Base-by-base conservation (phyloP, 2,797 vertebrate species). In the Schizopygopsis pylzovi region DNA sequence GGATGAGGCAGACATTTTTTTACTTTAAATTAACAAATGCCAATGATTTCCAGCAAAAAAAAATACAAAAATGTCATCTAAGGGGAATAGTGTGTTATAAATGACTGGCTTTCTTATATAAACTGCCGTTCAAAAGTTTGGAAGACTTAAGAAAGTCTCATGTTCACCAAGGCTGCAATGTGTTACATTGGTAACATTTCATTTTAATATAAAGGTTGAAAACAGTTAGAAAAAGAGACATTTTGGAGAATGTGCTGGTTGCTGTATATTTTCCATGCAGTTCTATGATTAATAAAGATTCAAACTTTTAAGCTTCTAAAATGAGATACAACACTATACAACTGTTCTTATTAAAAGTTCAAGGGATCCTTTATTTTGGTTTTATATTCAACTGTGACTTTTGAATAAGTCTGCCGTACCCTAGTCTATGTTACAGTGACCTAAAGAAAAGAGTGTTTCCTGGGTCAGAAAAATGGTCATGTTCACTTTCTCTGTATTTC, bases 401-500 rank as follows among this genome's bases (percentile, higher is more conserved):
- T 73, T 63, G 22, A 73, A 81, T 81, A 72, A 39, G 72, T 84
- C 71, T 59, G 47, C 63, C 43, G 39, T 61, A 65, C 33, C 16
- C 39, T 76, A 73, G 73, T 67, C 82, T 7, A 43, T 83, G 68
- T 84, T 61, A 83, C 61, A 76, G 72, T 79, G 85, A 85, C 82
- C 82, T 81, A 65, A 47, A 75, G 78, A 88, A 87, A 86, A 79
- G 6, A 77, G 18, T 37, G 56, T 45, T 83, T 72, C 79, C 78
- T 81, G 71, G 79, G 67, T 45, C 75, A 85, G 75, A 72, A 56
- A 83, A 72, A 72, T 41, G 49, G 61, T 54, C 33, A 80, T 67
- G 78, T 77, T 79, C n/a, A 82, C 43, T 52, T 22, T 79, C 61
- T 25, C 11, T 18, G n/a, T 83, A 15, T 87, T 37, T 52, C 71